Conservation (phyloP, 2,888 invertebrate genomes). For the Drosophila multiciliata region DNA sequence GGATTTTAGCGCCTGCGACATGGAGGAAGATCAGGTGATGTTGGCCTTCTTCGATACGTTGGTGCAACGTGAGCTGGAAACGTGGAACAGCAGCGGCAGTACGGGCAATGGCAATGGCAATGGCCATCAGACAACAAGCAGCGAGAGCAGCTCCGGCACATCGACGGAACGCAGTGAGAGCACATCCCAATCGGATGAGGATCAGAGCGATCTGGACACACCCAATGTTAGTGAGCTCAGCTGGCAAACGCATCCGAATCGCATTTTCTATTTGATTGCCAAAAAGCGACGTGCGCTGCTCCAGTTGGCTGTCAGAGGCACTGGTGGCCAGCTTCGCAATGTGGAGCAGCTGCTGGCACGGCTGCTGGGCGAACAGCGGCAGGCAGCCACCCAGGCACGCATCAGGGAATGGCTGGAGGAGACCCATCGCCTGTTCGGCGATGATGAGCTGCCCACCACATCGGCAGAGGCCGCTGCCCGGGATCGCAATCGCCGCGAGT, state of each 20-base stretch:
- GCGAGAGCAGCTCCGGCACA: slow-evolving; percentile 35
- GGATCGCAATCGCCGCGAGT: slow-evolving; percentile 51
- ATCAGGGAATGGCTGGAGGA: slow-evolving; percentile 72
- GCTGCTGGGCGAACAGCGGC: slow-evolving; percentile 64
- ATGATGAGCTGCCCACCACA: slow-evolving; percentile 73
- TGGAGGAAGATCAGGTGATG: slow-evolving; percentile 96
- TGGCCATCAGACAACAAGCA: slow-evolving; percentile 29
- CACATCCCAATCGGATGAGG: slow-evolving; percentile 51
- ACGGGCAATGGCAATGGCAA: slow-evolving; percentile 19
- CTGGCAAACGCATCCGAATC: slow-evolving; percentile 86
- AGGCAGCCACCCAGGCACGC: slow-evolving; percentile 73
- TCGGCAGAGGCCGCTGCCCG: slow-evolving; percentile 74
- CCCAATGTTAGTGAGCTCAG: slow-evolving; percentile 70
- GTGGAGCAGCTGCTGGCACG: slow-evolving; percentile 62
- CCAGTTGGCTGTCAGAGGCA: slow-evolving; percentile 87
- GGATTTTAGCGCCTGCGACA: slow-evolving; percentile 95
- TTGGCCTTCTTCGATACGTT: slow-evolving; percentile 98
- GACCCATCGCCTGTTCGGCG: slow-evolving; percentile 56
- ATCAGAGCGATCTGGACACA: slow-evolving; percentile 54
- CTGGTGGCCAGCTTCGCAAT: slow-evolving; percentile 57
- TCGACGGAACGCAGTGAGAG: slow-evolving; percentile 47
- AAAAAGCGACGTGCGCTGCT: slow-evolving; percentile 89
- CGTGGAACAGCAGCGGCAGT: slow-evolving; percentile 88
- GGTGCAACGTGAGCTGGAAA: slow-evolving; percentile 95
- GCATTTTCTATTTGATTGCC: slow-evolving; percentile 90